These are phyloP conservation scores for Craseonycteris thonglongyai DNA, from an alignment of 2,113 vertebrate species.

Conservation along the genomic window DNA sequence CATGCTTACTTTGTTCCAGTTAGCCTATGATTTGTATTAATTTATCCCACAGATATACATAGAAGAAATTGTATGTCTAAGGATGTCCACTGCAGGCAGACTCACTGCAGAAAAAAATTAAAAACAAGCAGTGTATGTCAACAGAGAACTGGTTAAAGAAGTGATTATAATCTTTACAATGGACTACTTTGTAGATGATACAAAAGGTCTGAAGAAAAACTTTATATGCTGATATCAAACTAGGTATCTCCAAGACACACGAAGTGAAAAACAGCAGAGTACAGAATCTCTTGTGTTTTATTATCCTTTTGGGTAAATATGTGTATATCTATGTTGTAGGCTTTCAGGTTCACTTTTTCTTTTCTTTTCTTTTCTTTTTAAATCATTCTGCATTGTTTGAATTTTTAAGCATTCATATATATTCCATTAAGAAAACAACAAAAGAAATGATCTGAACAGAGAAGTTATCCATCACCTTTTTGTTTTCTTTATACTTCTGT, in stretches of 20 bases:
- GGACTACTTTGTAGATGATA: background rate
- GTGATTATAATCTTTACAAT: background rate
- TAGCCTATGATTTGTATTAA: background rate
- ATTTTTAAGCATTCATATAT: background rate
- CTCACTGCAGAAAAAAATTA: background rate
- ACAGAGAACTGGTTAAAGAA: background rate
- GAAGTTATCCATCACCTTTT: constrained; percentile 10
- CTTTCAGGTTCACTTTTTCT: background rate
- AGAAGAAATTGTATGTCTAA: background rate
- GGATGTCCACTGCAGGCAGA: background rate
- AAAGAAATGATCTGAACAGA: background rate
- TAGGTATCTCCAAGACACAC: background rate
- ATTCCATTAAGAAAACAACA: background rate
- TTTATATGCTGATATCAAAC: background rate
- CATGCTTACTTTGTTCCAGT: background rate
- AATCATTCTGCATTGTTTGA: background rate
- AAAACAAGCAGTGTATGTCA: background rate
- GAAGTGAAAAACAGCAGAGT: background rate
- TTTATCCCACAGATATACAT: background rate
- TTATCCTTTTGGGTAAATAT: background rate
- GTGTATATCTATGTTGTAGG: background rate
- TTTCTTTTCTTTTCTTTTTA: background rate
- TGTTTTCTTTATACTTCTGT: background rate
- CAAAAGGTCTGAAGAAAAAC: background rate
- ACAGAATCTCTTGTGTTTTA: background rate